These are phyloP conservation scores for Pocillopora verrucosa DNA, from an alignment of 64 coral and sea anemone species.

Conservation along the genomic window DNA sequence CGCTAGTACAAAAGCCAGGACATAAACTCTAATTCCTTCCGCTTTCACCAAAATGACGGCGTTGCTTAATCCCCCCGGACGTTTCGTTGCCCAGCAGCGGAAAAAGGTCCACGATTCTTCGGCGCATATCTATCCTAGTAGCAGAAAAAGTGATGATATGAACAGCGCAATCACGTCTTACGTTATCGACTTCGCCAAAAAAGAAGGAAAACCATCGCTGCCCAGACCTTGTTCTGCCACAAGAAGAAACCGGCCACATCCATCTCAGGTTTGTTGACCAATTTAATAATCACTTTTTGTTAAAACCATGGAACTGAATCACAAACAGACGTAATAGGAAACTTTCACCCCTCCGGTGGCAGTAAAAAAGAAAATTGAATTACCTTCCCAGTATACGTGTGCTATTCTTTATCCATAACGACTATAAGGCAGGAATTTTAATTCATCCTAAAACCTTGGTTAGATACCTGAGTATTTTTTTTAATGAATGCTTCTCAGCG, in stretches of 20 bases:
- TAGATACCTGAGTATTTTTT: no score
- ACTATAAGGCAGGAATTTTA: no score
- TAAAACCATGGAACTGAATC: no score
- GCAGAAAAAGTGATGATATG: background rate
- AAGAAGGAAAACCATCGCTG: slow-evolving; percentile 24
- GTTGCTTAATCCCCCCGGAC: no score
- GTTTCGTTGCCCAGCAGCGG: slow-evolving; percentile 27
- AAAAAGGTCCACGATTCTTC: slow-evolving; percentile 65
- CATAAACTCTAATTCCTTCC: background rate
- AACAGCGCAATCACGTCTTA: slow-evolving; percentile 44
- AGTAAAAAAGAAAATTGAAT: no score
- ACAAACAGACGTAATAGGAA: no score
- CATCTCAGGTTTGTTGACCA: slow-evolving; percentile 29
- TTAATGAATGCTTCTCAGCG: no score
- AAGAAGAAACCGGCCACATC: slow-evolving; percentile 52
- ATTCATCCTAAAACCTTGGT: no score
- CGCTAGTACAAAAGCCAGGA: background rate
- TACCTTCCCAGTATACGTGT: no score
- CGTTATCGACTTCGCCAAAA: slow-evolving; percentile 47
- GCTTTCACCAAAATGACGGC: background rate
- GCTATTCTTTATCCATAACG: no score
- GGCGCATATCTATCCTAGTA: slow-evolving; percentile 29
- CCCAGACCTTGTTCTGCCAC: slow-evolving; percentile 49
- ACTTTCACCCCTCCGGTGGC: no score
- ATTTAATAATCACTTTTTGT: no score